Evolutionary conservation across 2,888 invertebrate species (phyloP).

Genomic region (Hypsopygia costalis): DNA sequence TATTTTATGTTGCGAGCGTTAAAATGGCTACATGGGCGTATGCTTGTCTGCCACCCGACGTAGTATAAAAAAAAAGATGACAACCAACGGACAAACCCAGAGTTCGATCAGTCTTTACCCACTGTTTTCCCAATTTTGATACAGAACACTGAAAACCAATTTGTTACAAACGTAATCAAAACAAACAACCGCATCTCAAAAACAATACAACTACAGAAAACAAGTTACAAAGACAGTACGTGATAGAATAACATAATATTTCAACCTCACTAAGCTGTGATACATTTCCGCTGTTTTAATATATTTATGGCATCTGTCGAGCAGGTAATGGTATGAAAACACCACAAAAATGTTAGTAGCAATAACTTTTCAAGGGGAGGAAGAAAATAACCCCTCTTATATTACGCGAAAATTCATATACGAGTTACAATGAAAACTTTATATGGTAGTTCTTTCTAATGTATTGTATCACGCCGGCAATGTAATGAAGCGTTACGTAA

Average conservation of each 20-base stretch:
- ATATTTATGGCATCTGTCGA: conserved; percentile 73
- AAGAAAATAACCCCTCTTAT: conserved; percentile 42
- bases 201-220: conserved; percentile 7
- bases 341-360: conserved; percentile 57
- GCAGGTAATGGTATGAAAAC: conserved; percentile 77
- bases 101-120: no score
- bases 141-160: no score
- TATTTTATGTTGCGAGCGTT: no score
- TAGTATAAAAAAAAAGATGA: no score
- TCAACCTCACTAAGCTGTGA: conserved; percentile 40
- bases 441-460: not conserved
- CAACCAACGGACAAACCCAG: no score
- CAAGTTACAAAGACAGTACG: conserved; percentile 19
- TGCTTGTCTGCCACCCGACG: no score
- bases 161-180: not conserved
- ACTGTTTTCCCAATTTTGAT: no score
- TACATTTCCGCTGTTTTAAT: conserved; percentile 62
- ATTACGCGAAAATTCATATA: not conserved
- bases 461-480: not conserved
- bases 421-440: not conserved
- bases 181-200: not conserved
- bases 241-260: conserved; percentile 36
- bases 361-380: conserved; percentile 54
- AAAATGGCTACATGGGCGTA: no score
- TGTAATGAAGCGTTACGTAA: not conserved